Evolutionary conservation across 2,888 invertebrate species (phyloP), one percentile per base, ranked within the genome.

Genomic region (Crossocerus cetratus): DNA sequence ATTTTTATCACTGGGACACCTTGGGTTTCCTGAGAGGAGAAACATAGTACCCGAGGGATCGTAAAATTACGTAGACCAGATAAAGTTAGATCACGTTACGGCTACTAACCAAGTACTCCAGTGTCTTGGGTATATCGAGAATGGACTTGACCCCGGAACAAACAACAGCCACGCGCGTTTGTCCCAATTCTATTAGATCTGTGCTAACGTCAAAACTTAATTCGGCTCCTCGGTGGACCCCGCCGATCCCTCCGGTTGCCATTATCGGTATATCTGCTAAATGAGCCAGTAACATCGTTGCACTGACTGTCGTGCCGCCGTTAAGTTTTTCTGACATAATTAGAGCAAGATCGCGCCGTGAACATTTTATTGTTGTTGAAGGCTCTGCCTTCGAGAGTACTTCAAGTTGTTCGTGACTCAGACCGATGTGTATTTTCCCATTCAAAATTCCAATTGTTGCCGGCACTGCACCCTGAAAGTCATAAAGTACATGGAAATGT

Each of bases 91-190:
- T 32, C 8, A 32, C 32, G 8, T 1, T 5, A 8, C 32, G 11
- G 3, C 14, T 66, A 86, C 91, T 90, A 91, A 97, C 97, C 92
- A 99, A 91, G 89, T 95, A 98, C 90, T 99, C 99, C 58, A 99
- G 92, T 0, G 99, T 99, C 87, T 95, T 94, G 2, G 94, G 95
- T 83, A 99, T 97, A 90, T 99, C 99, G 69, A 99, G 92, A 83
- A 99, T 99, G 20, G 99, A 98, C 91, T 99, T 99, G 66, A 98
- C 94, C 0, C 99, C 99, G 86, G 98, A 97, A 82, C 97, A 98
- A 2, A 99, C 94, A 4, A 99, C 98, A 57, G 97, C 94, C 0
- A 99, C 94, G 14, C 95, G 94, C 74, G 95, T 97, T 69, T 95
- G 93, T 0, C 98, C 96, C 64, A 99, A 92, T 90, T 99, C 99